Conservation (phyloP, 2,113 vertebrate species). For the Irena cyanogastra region DNA sequence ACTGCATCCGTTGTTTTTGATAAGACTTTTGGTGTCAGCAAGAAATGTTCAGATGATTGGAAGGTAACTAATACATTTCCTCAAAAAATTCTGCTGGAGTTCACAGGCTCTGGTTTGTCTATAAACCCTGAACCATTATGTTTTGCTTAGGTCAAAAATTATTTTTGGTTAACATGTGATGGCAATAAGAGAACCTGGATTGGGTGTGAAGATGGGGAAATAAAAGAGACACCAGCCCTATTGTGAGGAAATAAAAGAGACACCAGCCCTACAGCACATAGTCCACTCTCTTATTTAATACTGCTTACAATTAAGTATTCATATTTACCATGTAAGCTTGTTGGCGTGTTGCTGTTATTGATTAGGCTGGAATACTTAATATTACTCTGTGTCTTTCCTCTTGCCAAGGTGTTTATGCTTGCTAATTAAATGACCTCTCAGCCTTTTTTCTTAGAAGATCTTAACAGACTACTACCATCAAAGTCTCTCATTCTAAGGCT, state of each 20-base stretch:
- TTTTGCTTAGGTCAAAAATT: background rate
- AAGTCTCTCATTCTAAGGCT: background rate
- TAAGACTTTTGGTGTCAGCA: conserved; percentile 82
- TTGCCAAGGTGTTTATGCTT: background rate
- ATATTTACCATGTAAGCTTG: background rate
- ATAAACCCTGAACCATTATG: background rate
- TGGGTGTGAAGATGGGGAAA: background rate
- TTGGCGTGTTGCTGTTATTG: background rate
- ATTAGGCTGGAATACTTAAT: background rate
- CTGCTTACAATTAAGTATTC: background rate
- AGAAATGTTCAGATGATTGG: conserved; percentile 79
- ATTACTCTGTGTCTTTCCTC: background rate
- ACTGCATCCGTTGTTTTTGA: conserved; percentile 31
- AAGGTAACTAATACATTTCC: conserved; percentile 72
- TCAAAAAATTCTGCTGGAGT: background rate
- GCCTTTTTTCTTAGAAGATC: background rate
- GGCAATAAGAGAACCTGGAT: background rate
- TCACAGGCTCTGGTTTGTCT: background rate
- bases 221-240: background rate
- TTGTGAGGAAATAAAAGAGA: background rate
- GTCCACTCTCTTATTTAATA: background rate
- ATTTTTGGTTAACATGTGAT: background rate
- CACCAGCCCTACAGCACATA: background rate
- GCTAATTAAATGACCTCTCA: background rate
- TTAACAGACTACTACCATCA: background rate